Evolutionary conservation across 2,113 vertebrate species (phyloP), one percentile per base, ranked within the genome.

Genomic region (Ariopsis seemanni): DNA sequence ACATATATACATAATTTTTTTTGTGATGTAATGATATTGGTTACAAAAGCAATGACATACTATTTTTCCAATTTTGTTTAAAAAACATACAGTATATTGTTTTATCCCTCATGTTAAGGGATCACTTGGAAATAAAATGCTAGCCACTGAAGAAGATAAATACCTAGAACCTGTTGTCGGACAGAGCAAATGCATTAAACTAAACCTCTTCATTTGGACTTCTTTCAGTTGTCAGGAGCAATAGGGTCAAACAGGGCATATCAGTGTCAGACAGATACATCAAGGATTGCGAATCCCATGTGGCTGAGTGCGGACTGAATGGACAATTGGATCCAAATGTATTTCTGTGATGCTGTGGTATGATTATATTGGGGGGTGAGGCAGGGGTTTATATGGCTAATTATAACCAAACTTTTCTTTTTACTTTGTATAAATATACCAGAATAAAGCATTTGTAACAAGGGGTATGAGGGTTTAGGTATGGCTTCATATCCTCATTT

Each of bases 201-300:
- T 34, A 50, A 84, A 82, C 15, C 71, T 83, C 60, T 90, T 84
- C 15, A 48, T 88, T 79, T 86, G 7, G 2, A 53, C 27, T 60
- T 48, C 25, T 53, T 60, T 55, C 82, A 84, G 63, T 74, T 86
- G 82, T 77, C 42, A 77, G 20, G 18, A 50, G 3, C 17, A 42
- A 72, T 42, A 48, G 15, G 14, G 6, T 71, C 15, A 7, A 17
- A 34, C 69, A 34, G 6, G 30, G 69, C 34, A 20, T 30, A 57
- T 63, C 50, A 2, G 55, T 30, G 34, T 58, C 53, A 62, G 17
- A 34, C 63, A 85, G 83, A 85, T 50, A 67, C 71, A 85, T 71
- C 22, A 53, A 25, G 67, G 50, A n/a, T 82, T 57, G 18, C 25
- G 17, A 67, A 69, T 18, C 78, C 20, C 22, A 1, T 53, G 58